Conservation (phyloP, 2,888 invertebrate genomes). For the Listrodromus nycthemerus region DNA sequence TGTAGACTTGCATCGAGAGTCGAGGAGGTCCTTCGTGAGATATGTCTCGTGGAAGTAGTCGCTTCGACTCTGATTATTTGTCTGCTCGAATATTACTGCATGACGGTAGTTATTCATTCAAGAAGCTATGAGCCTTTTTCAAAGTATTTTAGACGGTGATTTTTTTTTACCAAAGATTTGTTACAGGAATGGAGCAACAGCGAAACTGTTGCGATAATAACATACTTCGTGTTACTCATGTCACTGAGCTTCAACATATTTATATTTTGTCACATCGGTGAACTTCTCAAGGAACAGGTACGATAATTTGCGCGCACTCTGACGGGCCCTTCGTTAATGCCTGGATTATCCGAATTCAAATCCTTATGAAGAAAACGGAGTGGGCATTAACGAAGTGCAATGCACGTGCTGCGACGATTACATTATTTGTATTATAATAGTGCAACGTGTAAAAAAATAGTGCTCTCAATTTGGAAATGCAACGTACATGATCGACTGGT, state of each 20-base stretch:
- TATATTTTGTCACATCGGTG: constrained; percentile 79
- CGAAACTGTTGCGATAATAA: constrained; percentile 41
- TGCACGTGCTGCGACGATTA: neutral
- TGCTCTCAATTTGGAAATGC: constrained; percentile 70
- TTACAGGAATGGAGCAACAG: constrained; percentile 59
- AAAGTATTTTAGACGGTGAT: neutral
- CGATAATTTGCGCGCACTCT: neutral
- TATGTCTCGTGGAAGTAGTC: constrained; percentile 78
- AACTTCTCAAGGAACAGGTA: constrained; percentile 77
- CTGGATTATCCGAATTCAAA: neutral
- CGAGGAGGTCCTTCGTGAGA: constrained; percentile 74
- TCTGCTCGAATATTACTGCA: constrained; percentile 77
- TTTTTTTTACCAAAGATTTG: constrained; percentile 1
- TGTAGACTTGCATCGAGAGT: constrained; percentile 75
- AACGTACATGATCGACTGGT: constrained; percentile 77
- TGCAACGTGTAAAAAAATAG: constrained; percentile 13
- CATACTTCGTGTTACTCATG: constrained; percentile 73
- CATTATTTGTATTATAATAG: neutral
- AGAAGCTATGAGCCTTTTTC: neutral
- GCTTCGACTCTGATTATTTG: constrained; percentile 79
- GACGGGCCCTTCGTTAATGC: neutral
- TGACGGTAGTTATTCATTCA: constrained; percentile 72
- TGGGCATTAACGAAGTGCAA: neutral
- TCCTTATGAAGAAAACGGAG: neutral
- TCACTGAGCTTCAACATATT: constrained; percentile 79